Conservation (phyloP, 2,797 vertebrate species). For the Sebastiscus tertius region DNA sequence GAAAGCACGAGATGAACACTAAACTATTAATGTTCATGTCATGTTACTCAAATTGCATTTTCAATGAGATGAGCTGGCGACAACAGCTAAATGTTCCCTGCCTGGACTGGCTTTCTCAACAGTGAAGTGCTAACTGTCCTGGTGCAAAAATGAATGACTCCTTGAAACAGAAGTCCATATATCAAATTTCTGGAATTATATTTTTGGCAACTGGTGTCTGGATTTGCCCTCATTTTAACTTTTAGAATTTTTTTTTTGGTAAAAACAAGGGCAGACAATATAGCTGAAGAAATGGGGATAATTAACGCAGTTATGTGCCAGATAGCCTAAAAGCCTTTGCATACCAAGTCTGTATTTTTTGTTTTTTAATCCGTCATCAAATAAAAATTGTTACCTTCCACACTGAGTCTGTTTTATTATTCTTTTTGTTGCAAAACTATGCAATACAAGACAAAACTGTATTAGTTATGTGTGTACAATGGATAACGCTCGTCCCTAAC, state of each 20-base stretch:
- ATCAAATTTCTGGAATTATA: background rate
- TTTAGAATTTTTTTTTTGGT: background rate
- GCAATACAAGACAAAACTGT: background rate
- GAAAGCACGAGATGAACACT: constrained; percentile 68
- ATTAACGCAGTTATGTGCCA: background rate
- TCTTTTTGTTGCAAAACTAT: background rate
- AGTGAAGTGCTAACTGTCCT: constrained; percentile 29
- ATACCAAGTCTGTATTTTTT: background rate
- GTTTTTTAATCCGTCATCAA: background rate
- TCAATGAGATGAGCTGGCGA: constrained; percentile 55
- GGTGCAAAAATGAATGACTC: background rate
- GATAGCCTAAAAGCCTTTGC: background rate
- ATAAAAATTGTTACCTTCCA: background rate
- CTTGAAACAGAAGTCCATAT: background rate
- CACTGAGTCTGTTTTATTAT: background rate
- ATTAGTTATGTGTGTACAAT: background rate
- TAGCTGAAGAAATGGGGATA: background rate
- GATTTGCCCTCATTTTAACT: background rate
- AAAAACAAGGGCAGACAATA: background rate
- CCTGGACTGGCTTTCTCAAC: constrained; percentile 13
- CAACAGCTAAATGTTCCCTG: constrained; percentile 48
- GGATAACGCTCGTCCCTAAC: too few relatives aligned
- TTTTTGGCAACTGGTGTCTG: background rate
- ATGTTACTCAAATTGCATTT: constrained; percentile 76
- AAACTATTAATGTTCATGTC: constrained; percentile 78